phyloP scores from a whole-genome alignment of 2,113 vertebrate species.

The Chlamydotis undulata region DNA sequence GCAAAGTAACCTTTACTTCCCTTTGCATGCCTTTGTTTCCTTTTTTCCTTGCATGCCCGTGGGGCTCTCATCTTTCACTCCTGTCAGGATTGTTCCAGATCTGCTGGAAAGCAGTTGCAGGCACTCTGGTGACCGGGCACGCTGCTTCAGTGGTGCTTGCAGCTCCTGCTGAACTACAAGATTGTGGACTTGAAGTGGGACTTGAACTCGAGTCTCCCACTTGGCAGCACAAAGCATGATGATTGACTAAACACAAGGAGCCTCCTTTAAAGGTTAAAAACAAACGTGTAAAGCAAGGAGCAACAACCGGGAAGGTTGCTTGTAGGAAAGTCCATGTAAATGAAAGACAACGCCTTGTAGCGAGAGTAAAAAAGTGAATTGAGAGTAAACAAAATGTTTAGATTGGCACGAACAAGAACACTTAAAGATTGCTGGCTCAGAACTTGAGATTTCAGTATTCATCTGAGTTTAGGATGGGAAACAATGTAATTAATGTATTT shows the following conservation, averaged over 20 bases:
- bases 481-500: background rate
- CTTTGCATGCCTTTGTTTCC: background rate
- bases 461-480: background rate
- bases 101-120: background rate
- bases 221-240: background rate
- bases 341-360: background rate
- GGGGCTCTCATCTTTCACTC: background rate
- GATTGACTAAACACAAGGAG: background rate
- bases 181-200: background rate
- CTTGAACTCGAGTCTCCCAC: background rate
- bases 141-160: background rate
- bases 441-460: background rate
- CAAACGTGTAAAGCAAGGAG: background rate
- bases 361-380: background rate
- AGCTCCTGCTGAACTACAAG: background rate
- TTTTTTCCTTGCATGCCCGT: background rate
- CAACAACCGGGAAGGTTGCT: background rate
- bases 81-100: background rate
- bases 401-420: background rate
- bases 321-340: background rate
- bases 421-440: background rate
- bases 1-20: background rate
- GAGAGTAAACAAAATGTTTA: background rate
- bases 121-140: background rate
- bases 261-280: background rate